These are phyloP conservation scores for Hybognathus amarus DNA, from an alignment of 2,797 vertebrate genomes.

Conservation along the genomic window DNA sequence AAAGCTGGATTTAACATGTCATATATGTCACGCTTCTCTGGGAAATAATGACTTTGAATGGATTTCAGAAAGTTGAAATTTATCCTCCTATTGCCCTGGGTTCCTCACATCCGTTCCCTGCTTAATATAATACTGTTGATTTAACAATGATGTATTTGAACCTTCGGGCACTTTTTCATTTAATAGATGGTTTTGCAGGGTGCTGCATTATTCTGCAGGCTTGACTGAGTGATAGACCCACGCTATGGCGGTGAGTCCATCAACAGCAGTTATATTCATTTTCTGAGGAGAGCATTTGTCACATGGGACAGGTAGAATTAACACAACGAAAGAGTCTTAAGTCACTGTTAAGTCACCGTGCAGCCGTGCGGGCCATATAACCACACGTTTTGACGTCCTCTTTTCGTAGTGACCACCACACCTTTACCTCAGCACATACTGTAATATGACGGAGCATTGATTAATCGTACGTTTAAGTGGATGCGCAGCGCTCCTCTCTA, in stretches of 20 bases:
- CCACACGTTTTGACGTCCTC: constrained; percentile 51
- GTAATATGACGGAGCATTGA: constrained; percentile 98
- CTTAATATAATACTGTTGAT: constrained; percentile 97
- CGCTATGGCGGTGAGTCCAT: constrained; percentile 86
- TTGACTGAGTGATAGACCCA: constrained; percentile 82
- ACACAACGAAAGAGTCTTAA: constrained; percentile 91
- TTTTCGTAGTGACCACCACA: constrained; percentile 73
- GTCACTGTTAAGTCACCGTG: constrained; percentile 75
- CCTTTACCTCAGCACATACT: constrained; percentile 87
- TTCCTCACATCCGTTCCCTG: constrained; percentile 89
- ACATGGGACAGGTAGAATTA: constrained; percentile 91
- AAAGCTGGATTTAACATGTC: constrained; percentile 83
- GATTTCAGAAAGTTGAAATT: constrained; percentile 83
- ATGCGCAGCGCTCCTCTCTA: constrained; percentile 93
- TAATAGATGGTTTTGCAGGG: constrained; percentile 90
- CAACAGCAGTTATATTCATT: constrained; percentile 91
- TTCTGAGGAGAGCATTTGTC: constrained; percentile 90
- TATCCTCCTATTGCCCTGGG: constrained; percentile 88
- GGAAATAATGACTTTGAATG: constrained; percentile 87
- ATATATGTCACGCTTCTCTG: constrained; percentile 76
- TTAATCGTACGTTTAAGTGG: constrained; percentile 99
- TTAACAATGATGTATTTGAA: constrained; percentile 95
- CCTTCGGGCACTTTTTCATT: constrained; percentile 85
- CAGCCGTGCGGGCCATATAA: constrained; percentile 80
- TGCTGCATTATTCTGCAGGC: constrained; percentile 88